Base-by-base conservation (phyloP, 2,888 invertebrate species). In the Yponomeuta malinellus region DNA sequence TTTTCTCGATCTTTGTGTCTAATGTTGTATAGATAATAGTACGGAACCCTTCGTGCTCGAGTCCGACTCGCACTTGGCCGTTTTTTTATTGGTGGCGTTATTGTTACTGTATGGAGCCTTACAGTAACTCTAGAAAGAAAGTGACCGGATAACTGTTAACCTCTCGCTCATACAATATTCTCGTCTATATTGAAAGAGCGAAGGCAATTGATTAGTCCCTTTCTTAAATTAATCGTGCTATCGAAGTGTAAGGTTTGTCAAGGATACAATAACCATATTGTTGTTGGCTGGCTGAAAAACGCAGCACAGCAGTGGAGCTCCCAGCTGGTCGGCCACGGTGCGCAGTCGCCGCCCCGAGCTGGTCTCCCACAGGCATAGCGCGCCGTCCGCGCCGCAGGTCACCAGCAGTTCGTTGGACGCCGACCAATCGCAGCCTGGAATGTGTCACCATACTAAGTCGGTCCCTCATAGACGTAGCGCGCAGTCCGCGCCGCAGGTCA, bases 221-320 rank as follows among this genome's bases (percentile, higher is more conserved):
- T 8, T 43, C 43, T 43, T 1, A 8, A 43, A 43, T 8, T 43
- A 43, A 43, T 9, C 43, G 43, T 43, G 43, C 43, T 8, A 43
- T 43, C 43, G 1, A 43, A 5, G 43, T 6, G 43, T 43, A 43
- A 43, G 6, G 1, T 43, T 43, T 43, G 43, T 8, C 88, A 94
- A 95, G 95, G 95, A 95, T 95, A 96, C 96, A 79, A 97, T 94
- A 76, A 97, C 95, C 91, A 97, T 94, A 86, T 97, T 97, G 81
- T 97, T 97, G 82, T 97, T 97, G 68, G 95, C 94, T 0, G 97
- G 97, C 81, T 96, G 96, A 87, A 97, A 97, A 70, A 94, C 93
- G 84, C 97, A 96, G 80, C 95, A 95, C 1, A 95, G 87, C 72
- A 96, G 87, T 80, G 95, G 94, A 71, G 94, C 93, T 69, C 83